Base-by-base conservation (phyloP, 1,140 invertebrate species). In the Pseudomyrmex sp. region DNA sequence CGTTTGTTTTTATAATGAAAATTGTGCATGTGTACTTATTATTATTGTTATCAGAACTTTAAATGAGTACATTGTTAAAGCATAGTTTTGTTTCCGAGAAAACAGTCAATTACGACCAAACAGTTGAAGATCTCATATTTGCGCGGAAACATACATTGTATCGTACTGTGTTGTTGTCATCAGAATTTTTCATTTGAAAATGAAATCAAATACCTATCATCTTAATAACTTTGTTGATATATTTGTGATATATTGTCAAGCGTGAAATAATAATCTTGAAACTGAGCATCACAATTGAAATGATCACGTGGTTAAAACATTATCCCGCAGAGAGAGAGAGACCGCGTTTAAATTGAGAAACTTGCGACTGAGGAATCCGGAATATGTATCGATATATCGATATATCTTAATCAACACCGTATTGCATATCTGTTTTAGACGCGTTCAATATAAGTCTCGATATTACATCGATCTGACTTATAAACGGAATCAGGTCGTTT, bases 291-390 rank as follows among this genome's bases (percentile, higher is more conserved):
- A 13, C 3, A 13, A 48, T 48, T 20, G 13, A 52, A 10, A 13
- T 52, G 2, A 52, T 52, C 9, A 23, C 62, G 35, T 18, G 44
- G 2, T 35, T 13, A 13, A 20, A 35, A 8, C 18, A n/a, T 54
- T n/a, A 13, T 56, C 8, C 18, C n/a, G 12, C 12, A 56, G 8
- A 56, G 18, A 56, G 8, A 56, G 18, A 18, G n/a, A 44, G 12
- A 2, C n/a, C n/a, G 13, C 13, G 10, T 69, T 79, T 35, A 79
- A 79, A 77, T 54, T n/a, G 35, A 13, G 26, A n/a, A 15, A 56
- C 2, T 18, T 50, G 62, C 62, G 48, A 7, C 18, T 9, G 44
- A 61, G 13, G 8, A 66, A 59, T 75, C 35, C n/a, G 56, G 5
- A 54, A 2, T 44, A 2, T 52, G 10, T 12, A 54, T 18, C 46